Base-by-base conservation (phyloP, 37 sponge, comb jelly and placozoan species). In the Tethya wilhelma region DNA sequence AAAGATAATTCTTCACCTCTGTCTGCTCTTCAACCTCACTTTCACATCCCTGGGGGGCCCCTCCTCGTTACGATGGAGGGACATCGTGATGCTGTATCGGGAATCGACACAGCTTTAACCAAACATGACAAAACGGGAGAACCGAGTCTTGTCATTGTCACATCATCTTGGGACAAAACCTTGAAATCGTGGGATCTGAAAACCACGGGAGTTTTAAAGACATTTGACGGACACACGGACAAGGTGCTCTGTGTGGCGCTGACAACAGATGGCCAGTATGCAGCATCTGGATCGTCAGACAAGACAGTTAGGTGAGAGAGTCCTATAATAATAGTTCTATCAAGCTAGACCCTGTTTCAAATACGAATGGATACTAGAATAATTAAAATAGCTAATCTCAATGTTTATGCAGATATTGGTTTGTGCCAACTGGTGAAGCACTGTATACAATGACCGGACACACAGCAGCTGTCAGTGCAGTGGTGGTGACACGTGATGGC, bases 181-280 rank as follows among this genome's bases (percentile, higher is more conserved):
- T 41, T 93, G 39, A 84, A 82, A 71, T 82, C 63, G 29, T 93
- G 94, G 94, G 87, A 93, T 62, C 29, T 85, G 68, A 57, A 20
- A 29, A 82, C 45, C 7, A 81, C 58, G 1, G 83, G 90, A 6
- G 90, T 86, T 38, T 29, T 78, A 5, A 81, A 90, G 77, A 89
- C 90, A 0, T 79, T 90, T 67, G 81, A 81, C 29, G 94, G 90
- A 1, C 94, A 93, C 69, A 64, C 69, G 2, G 75, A 80, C 22
- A 75, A 69, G 29, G 94, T 93, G 28, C 30, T 73, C 1, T 71
- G 56, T 28, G 80, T 93, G 22, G 87, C 87, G 39, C 68, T 86
- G 2, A 72, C 74, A 8, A 31, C 9, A 12, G 69, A 90, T 85
- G 87, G 87, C 4, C 39, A 12, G 28, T 63, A 69, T 75, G 94